These are phyloP conservation scores for Colostygia pectinataria DNA, from an alignment of 2,888 invertebrate genomes.

Conservation along the genomic window DNA sequence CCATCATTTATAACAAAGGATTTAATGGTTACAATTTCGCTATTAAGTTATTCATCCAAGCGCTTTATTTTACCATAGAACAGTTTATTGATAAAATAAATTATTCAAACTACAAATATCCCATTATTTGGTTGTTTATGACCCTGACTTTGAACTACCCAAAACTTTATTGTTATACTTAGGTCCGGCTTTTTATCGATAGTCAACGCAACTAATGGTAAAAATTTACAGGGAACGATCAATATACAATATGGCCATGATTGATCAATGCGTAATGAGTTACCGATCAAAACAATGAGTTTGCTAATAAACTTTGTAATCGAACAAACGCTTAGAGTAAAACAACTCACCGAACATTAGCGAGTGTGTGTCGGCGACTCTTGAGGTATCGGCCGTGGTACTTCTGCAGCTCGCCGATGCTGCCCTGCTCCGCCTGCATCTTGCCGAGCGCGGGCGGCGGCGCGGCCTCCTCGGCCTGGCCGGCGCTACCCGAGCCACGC, in stretches of 20 bases:
- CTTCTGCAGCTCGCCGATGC: slow-evolving; percentile 94
- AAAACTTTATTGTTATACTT: neutral
- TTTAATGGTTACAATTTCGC: neutral
- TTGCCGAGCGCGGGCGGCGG: slow-evolving; percentile 77
- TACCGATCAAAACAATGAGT: too few relatives aligned
- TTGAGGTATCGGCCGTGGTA: slow-evolving; percentile 93
- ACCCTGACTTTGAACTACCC: slow-evolving; percentile 8
- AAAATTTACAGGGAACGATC: too few relatives aligned
- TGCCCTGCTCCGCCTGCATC: slow-evolving; percentile 97
- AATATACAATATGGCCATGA: too few relatives aligned
- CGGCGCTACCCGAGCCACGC: slow-evolving; percentile 70
- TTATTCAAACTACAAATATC: neutral
- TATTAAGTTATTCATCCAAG: slow-evolving; percentile 9
- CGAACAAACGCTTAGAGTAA: neutral
- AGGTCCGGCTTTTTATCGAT: too few relatives aligned
- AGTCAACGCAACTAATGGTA: too few relatives aligned
- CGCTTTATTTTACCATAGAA: slow-evolving; percentile 3
- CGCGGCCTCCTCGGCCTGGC: slow-evolving; percentile 63
- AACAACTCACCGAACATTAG: slow-evolving; percentile 94
- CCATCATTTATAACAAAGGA: neutral
- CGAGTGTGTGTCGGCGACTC: slow-evolving; percentile 93
- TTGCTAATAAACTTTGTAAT: neutral
- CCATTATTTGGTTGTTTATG: slow-evolving; percentile 8
- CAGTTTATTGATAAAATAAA: slow-evolving; percentile 6
- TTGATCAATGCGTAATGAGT: too few relatives aligned